These are phyloP conservation scores for Ranitomeya imitator DNA, from an alignment of 2,113 vertebrate species.

Conservation along the genomic window DNA sequence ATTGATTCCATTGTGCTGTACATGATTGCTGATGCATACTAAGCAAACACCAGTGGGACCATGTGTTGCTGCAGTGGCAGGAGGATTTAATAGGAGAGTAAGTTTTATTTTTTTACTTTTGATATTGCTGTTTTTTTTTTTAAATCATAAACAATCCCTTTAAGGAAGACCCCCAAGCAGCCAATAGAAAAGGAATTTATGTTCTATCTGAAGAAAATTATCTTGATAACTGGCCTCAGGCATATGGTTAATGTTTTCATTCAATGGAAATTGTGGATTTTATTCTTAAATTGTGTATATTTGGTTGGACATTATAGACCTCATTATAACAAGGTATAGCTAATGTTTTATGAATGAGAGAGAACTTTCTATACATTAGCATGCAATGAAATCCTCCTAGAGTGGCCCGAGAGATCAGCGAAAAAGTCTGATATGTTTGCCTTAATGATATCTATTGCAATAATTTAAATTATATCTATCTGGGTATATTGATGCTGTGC, in stretches of 20 bases:
- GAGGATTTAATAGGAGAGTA: too few relatives aligned
- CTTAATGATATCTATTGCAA: conserved; percentile 30
- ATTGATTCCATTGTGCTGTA: too few relatives aligned
- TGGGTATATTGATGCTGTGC: background rate
- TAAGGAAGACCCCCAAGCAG: too few relatives aligned
- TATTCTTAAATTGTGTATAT: background rate
- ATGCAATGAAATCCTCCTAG: background rate
- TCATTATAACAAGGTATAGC: background rate
- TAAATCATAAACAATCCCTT: too few relatives aligned
- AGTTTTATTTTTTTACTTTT: too few relatives aligned
- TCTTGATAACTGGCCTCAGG: background rate
- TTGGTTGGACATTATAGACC: background rate
- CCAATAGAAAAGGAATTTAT: background rate
- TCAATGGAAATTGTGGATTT: background rate
- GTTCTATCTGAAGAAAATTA: background rate
- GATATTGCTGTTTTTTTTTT: too few relatives aligned
- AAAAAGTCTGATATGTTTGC: background rate
- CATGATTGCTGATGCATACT: too few relatives aligned
- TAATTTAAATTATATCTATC: background rate
- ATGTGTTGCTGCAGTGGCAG: too few relatives aligned
- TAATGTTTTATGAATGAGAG: background rate
- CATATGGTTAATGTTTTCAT: background rate
- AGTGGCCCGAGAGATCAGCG: background rate
- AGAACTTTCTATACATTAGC: background rate
- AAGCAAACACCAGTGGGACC: too few relatives aligned